Conservation (phyloP, 1,140 invertebrate genomes). For the Bombus polaris region DNA sequence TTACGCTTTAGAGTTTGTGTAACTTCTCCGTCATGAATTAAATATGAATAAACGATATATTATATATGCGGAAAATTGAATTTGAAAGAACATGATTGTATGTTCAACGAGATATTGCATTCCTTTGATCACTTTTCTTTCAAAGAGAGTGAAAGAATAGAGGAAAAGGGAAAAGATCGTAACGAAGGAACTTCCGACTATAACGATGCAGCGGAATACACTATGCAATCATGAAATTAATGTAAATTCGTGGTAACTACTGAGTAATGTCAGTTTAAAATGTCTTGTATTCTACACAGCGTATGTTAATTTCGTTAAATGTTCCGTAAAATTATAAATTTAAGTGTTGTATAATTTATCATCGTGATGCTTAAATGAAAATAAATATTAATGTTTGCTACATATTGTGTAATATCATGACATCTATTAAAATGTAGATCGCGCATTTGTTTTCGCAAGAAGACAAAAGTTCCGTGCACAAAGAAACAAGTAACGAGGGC, state of each 20-base stretch:
- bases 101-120: background rate
- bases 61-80: too few species aligned
- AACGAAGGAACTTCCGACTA: background rate
- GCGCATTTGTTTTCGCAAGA: conserved; percentile 1
- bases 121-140: background rate
- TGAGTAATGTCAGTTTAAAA: background rate
- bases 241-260: background rate
- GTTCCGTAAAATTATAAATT: background rate
- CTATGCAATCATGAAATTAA: background rate
- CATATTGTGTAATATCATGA: background rate
- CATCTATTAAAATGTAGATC: conserved; percentile 3
- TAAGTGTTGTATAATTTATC: background rate
- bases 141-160: background rate
- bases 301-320: background rate
- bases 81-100: background rate
- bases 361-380: background rate
- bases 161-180: background rate
- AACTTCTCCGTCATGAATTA: background rate
- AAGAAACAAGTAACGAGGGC: conserved; percentile 11
- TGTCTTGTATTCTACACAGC: too few species aligned
- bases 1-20: background rate
- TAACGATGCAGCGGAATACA: background rate
- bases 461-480: background rate
- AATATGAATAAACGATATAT: too few species aligned
- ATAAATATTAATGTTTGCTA: background rate